Evolutionary conservation across 2,888 invertebrate genomes (phyloP), one percentile per base, ranked within the genome.

Genomic region (Yponomeuta evonymella): DNA sequence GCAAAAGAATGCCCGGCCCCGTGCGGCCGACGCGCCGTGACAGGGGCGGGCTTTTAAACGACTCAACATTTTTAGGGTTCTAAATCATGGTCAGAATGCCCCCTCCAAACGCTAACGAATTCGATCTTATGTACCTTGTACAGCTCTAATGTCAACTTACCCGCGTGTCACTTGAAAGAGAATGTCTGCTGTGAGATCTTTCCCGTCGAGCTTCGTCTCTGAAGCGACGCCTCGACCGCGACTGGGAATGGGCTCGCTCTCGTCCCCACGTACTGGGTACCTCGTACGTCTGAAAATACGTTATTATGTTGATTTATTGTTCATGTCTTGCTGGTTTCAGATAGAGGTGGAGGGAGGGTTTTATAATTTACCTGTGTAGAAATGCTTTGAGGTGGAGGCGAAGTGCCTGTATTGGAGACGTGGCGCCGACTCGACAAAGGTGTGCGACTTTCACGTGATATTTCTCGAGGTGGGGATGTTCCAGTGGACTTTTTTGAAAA

Each of bases 331-430:
- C 66, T 33, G 30, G 15, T 66, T 33, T 66, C 36, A 66, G 66
- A 5, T 65, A 11, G 23, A n/a, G 36, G 23, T 65, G 2, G 8
- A n/a, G 36, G n/a, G n/a, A n/a, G n/a, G n/a, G 36, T 12, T 33
- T 15, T 33, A 67, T 43, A 12, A 51, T 74, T 77, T 81, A 96
- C 96, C 94, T 97, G 97, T 36, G 97, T 97, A 43, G 97, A 96
- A 79, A 96, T 97, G 81, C 93, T 96, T 85, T 97, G 97, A 2
- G 97, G 97, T 51, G 97, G 96, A 66, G 97, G 97, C 51, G 97
- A 97, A 51, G 97, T 97, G 72, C 96, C 96, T 69, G 95, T 96
- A 72, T 96, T 96, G 2, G 90, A 87, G 6, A 88, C 84, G 51
- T 79, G 85, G 71, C 83, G 79, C 72, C 81, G 84, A 70, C 75